Evolutionary conservation across 1,140 invertebrate species (phyloP).

Genomic region (Phthorimaea operculella): DNA sequence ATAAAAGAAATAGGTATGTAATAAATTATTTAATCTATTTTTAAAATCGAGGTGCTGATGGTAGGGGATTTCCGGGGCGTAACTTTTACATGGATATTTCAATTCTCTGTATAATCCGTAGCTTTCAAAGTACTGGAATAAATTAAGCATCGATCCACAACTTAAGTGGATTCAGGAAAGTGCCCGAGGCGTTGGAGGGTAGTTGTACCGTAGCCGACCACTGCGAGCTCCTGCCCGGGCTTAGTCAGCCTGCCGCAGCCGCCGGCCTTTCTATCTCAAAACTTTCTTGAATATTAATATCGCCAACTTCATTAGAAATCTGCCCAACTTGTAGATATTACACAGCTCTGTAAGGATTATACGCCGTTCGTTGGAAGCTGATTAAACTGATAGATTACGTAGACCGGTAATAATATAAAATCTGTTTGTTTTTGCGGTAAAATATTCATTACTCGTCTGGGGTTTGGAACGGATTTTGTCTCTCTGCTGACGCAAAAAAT

Average conservation of each 20-base stretch:
- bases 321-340: slow-evolving; percentile 34
- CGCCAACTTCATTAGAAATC: slow-evolving; percentile 38
- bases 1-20: too few species aligned
- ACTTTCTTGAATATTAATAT: slow-evolving; percentile 44
- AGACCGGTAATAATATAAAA: background rate
- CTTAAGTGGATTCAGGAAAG: slow-evolving; percentile 46
- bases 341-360: slow-evolving; percentile 48
- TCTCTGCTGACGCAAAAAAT: background rate
- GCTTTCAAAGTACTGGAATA: slow-evolving; percentile 20
- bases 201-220: background rate
- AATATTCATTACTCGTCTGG: background rate
- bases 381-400: slow-evolving; percentile 17
- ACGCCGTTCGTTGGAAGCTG: slow-evolving; percentile 21
- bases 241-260: background rate
- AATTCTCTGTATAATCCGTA: slow-evolving; percentile 21
- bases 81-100: background rate
- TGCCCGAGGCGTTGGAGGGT: slow-evolving; percentile 25
- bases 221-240: background rate
- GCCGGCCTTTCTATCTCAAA: background rate
- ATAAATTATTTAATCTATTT: too few species aligned
- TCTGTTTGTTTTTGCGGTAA: background rate
- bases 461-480: background rate
- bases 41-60: too few species aligned
- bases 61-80: background rate
- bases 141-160: slow-evolving; percentile 42